These are phyloP conservation scores for Physocephala rufipes DNA, from an alignment of 2,888 invertebrate species.

Conservation along the genomic window DNA sequence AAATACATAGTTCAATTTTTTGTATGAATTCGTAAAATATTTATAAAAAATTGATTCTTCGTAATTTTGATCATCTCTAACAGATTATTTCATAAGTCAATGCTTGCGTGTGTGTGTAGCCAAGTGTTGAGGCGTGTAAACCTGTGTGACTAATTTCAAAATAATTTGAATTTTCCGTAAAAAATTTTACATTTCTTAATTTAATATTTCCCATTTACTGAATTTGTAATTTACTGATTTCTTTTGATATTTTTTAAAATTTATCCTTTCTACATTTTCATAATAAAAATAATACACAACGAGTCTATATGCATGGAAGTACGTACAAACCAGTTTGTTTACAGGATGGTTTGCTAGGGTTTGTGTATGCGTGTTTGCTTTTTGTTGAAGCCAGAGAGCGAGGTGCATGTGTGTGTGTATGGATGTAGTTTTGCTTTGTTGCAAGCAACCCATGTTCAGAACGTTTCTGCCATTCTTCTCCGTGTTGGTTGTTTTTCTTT, in stretches of 20 bases:
- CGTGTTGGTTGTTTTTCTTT: neutral
- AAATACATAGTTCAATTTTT: no score
- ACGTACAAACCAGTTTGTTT: no score
- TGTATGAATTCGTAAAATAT: no score
- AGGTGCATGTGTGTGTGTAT: neutral
- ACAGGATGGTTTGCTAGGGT: no score
- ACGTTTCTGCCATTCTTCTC: neutral
- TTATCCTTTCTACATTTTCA: neutral
- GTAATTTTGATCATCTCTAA: no score
- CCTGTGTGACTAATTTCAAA: constrained; percentile 2
- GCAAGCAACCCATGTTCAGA: constrained; percentile 9
- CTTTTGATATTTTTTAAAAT: neutral
- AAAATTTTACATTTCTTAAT: neutral
- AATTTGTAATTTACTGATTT: constrained; percentile 4
- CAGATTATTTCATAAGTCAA: neutral
- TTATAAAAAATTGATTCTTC: no score
- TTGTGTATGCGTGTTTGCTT: no score
- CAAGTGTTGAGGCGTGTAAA: neutral
- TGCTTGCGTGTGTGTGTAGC: neutral
- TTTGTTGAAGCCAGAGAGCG: no score
- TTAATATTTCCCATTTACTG: neutral
- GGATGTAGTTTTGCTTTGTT: constrained; percentile 2
- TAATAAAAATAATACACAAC: no score
- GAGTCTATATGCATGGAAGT: no score
- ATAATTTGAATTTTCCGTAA: neutral